A percentile compares a stretch with the other conserved stretches of the same genome.
These are phyloP conservation scores for Linepithema humile DNA, from an alignment of 1,140 invertebrate genomes.

Conservation along the genomic window DNA sequence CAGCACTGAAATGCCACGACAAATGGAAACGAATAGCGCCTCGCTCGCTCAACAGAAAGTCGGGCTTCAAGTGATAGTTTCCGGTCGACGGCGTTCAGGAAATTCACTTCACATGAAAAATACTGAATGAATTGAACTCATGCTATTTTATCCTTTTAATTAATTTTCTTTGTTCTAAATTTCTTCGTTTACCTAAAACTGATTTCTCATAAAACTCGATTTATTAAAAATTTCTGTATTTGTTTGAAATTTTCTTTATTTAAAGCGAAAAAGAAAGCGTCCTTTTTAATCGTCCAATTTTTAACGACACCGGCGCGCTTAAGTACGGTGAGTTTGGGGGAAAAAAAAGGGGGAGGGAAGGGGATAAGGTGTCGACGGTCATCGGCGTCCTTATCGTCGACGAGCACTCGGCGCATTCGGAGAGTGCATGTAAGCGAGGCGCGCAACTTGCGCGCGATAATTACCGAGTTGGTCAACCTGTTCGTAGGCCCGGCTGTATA, in stretches of 20 bases:
- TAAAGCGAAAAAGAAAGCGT: not conserved
- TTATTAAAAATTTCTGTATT: too few relatives aligned
- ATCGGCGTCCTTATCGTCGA: slow-evolving; percentile 43
- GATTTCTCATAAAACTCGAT: not conserved
- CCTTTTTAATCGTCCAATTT: not conserved
- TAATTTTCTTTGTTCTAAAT: not conserved
- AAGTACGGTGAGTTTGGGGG: not conserved
- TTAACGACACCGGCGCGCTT: not conserved
- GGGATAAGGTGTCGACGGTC: slow-evolving; percentile 12
- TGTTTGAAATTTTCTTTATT: too few relatives aligned
- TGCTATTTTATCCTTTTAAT: not conserved
- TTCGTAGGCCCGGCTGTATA: slow-evolving; percentile 64
- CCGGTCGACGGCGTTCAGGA: not conserved
- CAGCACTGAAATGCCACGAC: slow-evolving; percentile 46
- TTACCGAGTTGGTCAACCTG: slow-evolving; percentile 77
- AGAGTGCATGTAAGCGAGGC: slow-evolving; percentile 13
- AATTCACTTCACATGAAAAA: not conserved
- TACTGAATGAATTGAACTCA: not conserved
- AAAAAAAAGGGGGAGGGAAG: slow-evolving; percentile 31
- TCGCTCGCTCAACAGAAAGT: not conserved
- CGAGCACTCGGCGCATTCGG: slow-evolving; percentile 11
- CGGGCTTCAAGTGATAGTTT: not conserved
- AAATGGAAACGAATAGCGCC: slow-evolving; percentile 19
- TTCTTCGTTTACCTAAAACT: too few relatives aligned
- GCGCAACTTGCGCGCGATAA: slow-evolving; percentile 62